These are phyloP conservation scores for Amphiprion percula DNA, from an alignment of 2,113 vertebrate species.

Conservation along the genomic window DNA sequence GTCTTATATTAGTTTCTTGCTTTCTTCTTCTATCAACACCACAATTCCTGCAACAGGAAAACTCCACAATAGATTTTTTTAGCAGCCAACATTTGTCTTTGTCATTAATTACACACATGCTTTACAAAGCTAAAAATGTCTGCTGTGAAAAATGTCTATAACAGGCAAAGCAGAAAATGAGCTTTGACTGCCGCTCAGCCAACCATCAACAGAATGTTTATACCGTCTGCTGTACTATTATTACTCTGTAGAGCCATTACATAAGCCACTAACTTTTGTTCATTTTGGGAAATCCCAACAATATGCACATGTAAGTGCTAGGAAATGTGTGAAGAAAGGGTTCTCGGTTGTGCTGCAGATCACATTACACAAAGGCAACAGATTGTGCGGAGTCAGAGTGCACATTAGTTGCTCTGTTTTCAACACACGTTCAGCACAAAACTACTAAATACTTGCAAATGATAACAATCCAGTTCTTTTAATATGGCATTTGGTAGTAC, in stretches of 20 bases:
- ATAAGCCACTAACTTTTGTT: conserved; percentile 6
- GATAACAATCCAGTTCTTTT: neutral
- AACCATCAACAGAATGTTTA: conserved; percentile 1
- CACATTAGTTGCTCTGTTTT: neutral
- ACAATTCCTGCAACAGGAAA: neutral
- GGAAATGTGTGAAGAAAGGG: conserved; percentile 28
- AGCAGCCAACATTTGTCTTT: neutral
- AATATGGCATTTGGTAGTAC: neutral
- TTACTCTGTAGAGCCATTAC: neutral
- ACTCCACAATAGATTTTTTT: neutral
- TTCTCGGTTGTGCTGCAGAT: conserved; percentile 17
- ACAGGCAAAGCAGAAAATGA: too few relatives aligned
- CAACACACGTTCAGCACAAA: neutral
- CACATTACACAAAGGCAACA: conserved; percentile 4
- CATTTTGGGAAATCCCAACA: conserved; percentile 11
- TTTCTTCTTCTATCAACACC: neutral
- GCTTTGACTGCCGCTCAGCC: neutral
- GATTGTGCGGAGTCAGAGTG: conserved; percentile 9
- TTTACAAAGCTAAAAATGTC: neutral
- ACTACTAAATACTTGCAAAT: neutral
- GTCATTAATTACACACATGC: neutral
- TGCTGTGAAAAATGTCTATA: too few relatives aligned
- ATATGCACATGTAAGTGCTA: neutral
- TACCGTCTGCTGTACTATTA: neutral
- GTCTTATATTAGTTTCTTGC: neutral